Conservation (phyloP, 2,113 vertebrate genomes). For the Syrmaticus mikado region DNA sequence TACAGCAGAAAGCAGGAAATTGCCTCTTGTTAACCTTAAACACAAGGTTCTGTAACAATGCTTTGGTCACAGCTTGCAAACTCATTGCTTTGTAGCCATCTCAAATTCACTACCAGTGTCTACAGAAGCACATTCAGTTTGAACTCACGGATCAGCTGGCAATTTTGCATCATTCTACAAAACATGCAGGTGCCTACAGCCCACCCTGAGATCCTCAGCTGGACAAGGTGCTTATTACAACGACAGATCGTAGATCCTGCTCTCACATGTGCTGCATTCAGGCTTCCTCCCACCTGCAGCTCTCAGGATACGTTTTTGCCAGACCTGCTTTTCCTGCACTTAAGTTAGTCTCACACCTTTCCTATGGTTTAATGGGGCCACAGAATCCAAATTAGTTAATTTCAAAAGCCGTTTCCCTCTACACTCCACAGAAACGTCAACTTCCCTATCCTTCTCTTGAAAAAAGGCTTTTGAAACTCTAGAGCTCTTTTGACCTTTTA, state of each 20-base stretch:
- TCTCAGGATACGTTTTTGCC: too few species aligned
- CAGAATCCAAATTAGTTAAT: background rate
- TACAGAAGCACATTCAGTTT: background rate
- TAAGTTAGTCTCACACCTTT: background rate
- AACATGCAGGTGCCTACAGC: background rate
- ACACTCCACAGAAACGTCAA: background rate
- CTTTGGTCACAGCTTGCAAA: slow-evolving; percentile 24
- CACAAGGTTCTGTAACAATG: background rate
- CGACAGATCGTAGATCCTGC: too few species aligned
- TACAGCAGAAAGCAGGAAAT: background rate
- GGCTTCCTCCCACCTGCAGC: too few species aligned
- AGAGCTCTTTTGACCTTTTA: slow-evolving; percentile 4
- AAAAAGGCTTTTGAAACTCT: background rate
- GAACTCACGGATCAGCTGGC: background rate
- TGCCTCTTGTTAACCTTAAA: slow-evolving; percentile 2
- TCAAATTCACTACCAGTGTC: background rate
- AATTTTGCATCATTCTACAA: background rate
- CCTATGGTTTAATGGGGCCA: background rate
- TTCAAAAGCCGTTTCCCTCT: background rate
- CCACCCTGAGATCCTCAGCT: background rate
- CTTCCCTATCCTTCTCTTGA: background rate
- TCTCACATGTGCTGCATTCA: too few species aligned
- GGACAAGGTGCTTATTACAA: background rate
- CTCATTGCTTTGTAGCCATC: background rate
- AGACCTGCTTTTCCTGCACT: background rate